Evolutionary conservation across 2,888 invertebrate genomes (phyloP).

Genomic region (Calliphora vomitoria): DNA sequence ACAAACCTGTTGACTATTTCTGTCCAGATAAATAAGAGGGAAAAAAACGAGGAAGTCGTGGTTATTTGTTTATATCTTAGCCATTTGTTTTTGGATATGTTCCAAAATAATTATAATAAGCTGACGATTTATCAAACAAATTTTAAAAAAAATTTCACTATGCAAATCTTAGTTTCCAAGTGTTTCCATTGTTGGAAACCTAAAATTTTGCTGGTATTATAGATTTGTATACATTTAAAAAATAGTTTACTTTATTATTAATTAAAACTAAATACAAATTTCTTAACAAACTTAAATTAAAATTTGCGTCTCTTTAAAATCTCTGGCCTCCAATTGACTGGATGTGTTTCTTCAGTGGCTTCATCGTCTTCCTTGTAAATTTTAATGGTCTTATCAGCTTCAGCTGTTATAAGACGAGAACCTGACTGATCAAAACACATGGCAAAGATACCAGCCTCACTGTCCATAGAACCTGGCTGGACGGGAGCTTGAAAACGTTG

Average conservation of each 20-base stretch:
- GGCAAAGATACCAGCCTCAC: conserved; percentile 98
- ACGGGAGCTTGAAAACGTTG: conserved; percentile 96
- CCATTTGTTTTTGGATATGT: too few relatives aligned
- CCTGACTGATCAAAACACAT: conserved; percentile 98
- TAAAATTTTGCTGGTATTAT: too few relatives aligned
- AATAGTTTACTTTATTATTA: conserved; percentile 10
- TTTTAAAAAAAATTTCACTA: too few relatives aligned
- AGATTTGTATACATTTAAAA: neutral
- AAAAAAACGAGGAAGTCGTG: too few relatives aligned
- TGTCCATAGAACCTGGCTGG: conserved; percentile 99
- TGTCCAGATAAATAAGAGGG: too few relatives aligned
- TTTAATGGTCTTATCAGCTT: conserved; percentile 99
- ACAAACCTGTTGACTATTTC: too few relatives aligned
- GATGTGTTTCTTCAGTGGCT: conserved; percentile 98
- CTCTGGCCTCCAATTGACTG: conserved; percentile 98
- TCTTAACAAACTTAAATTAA: conserved; percentile 84
- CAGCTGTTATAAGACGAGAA: conserved; percentile 96
- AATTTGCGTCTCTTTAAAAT: conserved; percentile 96
- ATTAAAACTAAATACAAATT: conserved; percentile 39
- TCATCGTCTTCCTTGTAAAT: conserved; percentile 98
- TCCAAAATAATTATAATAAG: too few relatives aligned
- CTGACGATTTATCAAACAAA: too few relatives aligned
- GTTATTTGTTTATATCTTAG: too few relatives aligned
- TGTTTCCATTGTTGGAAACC: too few relatives aligned
- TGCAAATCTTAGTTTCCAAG: too few relatives aligned